A percentile compares a stretch with the other conserved stretches of the same genome.
These are phyloP conservation scores for Eciton burchellii DNA, from an alignment of 1,140 invertebrate species.

Conservation along the genomic window DNA sequence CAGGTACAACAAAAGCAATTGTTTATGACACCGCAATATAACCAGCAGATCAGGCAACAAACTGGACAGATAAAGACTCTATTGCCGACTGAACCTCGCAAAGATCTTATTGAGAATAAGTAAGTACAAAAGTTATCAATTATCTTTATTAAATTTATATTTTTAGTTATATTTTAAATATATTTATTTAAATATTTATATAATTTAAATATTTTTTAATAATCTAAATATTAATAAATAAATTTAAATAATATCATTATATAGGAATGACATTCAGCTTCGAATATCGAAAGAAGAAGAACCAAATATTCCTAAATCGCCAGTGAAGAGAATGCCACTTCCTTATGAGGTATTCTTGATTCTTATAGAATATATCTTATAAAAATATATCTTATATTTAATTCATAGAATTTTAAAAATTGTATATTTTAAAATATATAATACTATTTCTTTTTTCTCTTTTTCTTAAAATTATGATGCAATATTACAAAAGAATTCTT, in stretches of 20 bases:
- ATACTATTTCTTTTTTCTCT: background rate
- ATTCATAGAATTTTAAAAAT: background rate
- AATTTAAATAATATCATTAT: conserved; percentile 39
- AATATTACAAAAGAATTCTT: conserved; percentile 6
- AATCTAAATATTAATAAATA: conserved; percentile 1
- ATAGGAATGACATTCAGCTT: conserved; percentile 75
- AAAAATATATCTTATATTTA: conserved; percentile 7
- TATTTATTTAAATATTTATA: background rate
- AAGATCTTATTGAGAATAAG: conserved; percentile 74
- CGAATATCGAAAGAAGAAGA: conserved; percentile 77
- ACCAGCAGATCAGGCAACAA: conserved; percentile 70
- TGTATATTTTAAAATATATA: background rate
- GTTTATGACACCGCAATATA: conserved; percentile 69
- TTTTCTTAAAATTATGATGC: conserved; percentile 18
- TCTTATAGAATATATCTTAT: background rate
- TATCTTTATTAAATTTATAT: background rate
- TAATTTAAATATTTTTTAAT: background rate
- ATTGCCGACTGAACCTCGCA: conserved; percentile 74
- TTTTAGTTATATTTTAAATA: background rate
- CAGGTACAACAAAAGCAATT: conserved; percentile 78
- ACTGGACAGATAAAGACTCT: conserved; percentile 79
- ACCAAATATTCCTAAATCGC: conserved; percentile 69
- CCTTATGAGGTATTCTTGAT: conserved; percentile 80
- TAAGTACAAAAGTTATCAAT: conserved; percentile 54
- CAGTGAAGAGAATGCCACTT: conserved; percentile 79